Conservation (phyloP, 2,113 vertebrate genomes). For the Grammatotria lemairii region DNA sequence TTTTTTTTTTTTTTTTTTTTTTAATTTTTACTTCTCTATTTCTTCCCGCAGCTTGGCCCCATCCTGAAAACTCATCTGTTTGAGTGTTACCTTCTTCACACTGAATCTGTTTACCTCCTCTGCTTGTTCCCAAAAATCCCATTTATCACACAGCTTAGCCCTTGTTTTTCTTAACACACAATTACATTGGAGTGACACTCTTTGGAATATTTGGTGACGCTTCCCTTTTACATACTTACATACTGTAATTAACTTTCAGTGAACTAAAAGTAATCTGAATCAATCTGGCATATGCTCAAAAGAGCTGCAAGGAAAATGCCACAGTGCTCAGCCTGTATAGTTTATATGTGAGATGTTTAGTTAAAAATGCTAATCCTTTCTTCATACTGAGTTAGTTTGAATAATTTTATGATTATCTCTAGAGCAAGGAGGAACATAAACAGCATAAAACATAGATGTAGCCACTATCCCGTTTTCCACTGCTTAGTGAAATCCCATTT, state of each 20-base stretch:
- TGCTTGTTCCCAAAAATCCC: background rate
- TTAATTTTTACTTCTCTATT: background rate
- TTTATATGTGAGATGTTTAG: background rate
- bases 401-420: background rate
- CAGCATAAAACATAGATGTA: background rate
- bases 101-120: background rate
- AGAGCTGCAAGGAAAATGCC: background rate
- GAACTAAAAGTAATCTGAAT: background rate
- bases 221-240: rapidly evolving
- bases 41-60: background rate
- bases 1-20: too few relatives aligned
- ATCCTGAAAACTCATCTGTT: background rate
- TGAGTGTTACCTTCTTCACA: background rate
- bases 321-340: background rate
- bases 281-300: background rate
- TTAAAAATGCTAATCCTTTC: background rate
- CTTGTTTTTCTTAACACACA: background rate
- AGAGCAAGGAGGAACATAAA: background rate
- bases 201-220: background rate
- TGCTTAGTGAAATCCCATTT: background rate
- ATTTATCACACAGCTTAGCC: background rate
- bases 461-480: rapidly evolving
- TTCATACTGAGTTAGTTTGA: background rate
- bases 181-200: background rate
- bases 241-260: background rate